Base-by-base conservation (phyloP, 1,140 invertebrate species). In the Euura lappo region DNA sequence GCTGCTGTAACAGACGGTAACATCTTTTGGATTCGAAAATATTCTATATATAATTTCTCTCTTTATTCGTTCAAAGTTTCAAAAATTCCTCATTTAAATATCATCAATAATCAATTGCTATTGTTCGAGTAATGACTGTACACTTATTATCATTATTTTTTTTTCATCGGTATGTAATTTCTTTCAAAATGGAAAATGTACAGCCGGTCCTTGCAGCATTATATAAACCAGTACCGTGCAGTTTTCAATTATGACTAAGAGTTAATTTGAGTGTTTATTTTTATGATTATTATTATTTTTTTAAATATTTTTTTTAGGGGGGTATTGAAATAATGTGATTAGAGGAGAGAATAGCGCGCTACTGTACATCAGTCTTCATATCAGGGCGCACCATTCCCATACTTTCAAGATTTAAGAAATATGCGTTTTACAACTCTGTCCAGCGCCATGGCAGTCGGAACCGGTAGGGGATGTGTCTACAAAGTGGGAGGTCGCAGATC, bases 321-420 rank as follows among this genome's bases (percentile, higher is more conserved):
- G 10, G 51, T 60, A 60, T 60, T 60, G 51, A 60, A 60, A 60
- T 60, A 60, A 11, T 11, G 51, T 60, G 13, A 60, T 60, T 60
- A 11, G 28, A 28, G 28, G 28, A 76, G 81, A 85, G 86, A 87
- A 88, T 84, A 88, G 86, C 86, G 85, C 86, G 86, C 86, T 78
- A 87, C 86, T 88, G 86, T 88, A 88, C 86, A 88, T 88, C 86
- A 88, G 86, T 88, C 86, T 88, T 86, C 85, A 87, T 85, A 87
- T 87, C 86, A 87, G 86, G 86, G 85, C 86, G 86, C 85, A 88
- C 86, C 83, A 87, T 87, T 86, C 83, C 84, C 85, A 44, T 7
- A 13, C 76, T 77, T 42, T 68, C 46, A 71, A 68, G 45, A 70
- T 51, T 67, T 60, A 60, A 60, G 13, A n/a, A 60, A 60, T 4